Evolutionary conservation across 1,140 invertebrate species (phyloP).

Genomic region (Apis cerana): DNA sequence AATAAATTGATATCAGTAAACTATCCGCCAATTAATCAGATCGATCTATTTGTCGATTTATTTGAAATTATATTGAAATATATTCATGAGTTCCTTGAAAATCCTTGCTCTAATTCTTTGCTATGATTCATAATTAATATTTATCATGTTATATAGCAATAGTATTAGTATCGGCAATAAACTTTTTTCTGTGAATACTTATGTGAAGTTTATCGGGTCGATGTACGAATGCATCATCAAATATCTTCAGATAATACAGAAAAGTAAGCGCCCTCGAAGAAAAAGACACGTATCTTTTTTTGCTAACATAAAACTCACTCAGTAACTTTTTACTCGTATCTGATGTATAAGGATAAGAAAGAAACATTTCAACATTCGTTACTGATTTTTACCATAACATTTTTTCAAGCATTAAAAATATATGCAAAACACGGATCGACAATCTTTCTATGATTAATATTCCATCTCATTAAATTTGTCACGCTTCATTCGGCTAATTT

Average conservation of each 20-base stretch:
- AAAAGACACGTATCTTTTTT: not conserved
- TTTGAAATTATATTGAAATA: not conserved
- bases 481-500: not conserved
- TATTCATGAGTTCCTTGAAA: not conserved
- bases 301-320: not conserved
- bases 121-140: constrained; percentile 2
- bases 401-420: not conserved
- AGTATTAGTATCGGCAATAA: not conserved
- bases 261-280: not conserved
- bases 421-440: not conserved
- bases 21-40: not conserved
- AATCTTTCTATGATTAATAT: not conserved
- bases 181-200: not conserved
- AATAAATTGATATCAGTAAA: not conserved
- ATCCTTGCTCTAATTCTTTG: constrained; percentile 15
- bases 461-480: not conserved
- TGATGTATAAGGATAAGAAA: not conserved
- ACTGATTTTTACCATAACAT: not conserved
- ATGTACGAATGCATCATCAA: constrained; percentile 21
- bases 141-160: not conserved
- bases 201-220: constrained; percentile 20
- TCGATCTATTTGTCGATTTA: not conserved
- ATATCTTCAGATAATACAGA: not conserved
- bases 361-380: not conserved
- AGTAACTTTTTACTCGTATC: not conserved